Base-by-base conservation (phyloP, 2,888 invertebrate species). In the Caenorhabditis sp. region DNA sequence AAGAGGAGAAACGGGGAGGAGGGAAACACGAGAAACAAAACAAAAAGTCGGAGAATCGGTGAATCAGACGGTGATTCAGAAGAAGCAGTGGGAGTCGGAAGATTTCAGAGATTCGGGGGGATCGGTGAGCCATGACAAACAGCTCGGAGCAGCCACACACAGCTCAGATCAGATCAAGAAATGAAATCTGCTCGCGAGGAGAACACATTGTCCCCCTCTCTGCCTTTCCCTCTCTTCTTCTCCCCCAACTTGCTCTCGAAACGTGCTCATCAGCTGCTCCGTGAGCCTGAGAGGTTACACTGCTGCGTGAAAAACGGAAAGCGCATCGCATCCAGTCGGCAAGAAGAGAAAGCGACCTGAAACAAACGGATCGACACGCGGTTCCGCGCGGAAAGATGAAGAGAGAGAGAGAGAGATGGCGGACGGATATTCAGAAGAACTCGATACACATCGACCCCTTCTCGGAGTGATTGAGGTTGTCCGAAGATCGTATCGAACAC, bases 401-500 rank as follows among this genome's bases (percentile, higher is more conserved):
- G n/a, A n/a, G n/a, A n/a, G n/a, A n/a, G n/a, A n/a, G 50, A 20
- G 50, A 50, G 50, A 50, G 50, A 50, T 8, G n/a, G 50, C 11
- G 50, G n/a, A 2, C 3, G 20, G 53, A 53, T 26, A 32, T 24
- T 64, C 37, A n/a, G 35, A 55, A 13, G 35, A 56, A 22, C n/a
- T 3, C 56, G 72, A 74, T 74, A 74, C 26, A 65, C 9, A 72
- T 72, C 74, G 74, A 65, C 74, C 65, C 74, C 35, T 56, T 50
- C 58, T 55, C 50, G 56, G 56, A n/a, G 35, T 37, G 50, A 64
- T 64, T 64, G 72, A 64, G 64, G 64, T 72, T 64, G 60, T 24
- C 53, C 32, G 13, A 1, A 13, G 50, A 53, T 70, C 28, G 51
- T 28, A 9, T 51, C 53, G 22, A 4, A 32, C n/a, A n/a, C n/a